Evolutionary conservation across 2,113 vertebrate genomes (phyloP).

Genomic region (Chaetura pelagica): DNA sequence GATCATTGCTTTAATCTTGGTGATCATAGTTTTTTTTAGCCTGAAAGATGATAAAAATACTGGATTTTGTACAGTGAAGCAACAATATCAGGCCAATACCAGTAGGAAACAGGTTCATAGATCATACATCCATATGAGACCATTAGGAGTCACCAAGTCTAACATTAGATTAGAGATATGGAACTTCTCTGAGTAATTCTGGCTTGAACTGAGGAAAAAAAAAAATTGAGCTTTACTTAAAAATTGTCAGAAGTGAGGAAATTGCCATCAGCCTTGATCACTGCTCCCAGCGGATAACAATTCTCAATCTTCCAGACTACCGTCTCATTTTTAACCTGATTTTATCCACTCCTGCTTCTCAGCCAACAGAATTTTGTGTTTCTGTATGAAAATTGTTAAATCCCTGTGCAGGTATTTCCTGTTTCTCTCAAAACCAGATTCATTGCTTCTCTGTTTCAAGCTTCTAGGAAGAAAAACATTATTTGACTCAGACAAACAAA

Average conservation of each 20-base stretch:
- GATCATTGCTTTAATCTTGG: background rate
- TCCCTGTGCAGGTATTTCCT: background rate
- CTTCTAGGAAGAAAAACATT: background rate
- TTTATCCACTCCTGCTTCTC: background rate
- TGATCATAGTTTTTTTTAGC: background rate
- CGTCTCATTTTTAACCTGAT: background rate
- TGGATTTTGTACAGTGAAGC: background rate
- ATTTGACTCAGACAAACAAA: background rate
- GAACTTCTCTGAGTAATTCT: background rate
- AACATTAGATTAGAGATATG: background rate
- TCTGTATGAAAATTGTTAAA: background rate
- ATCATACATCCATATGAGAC: background rate
- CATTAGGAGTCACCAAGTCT: background rate
- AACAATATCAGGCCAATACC: background rate
- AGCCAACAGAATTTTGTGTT: background rate
- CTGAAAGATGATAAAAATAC: background rate
- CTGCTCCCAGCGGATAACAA: accelerated
- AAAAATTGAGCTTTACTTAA: background rate
- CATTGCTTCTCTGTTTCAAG: background rate
- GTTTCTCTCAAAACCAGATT: background rate
- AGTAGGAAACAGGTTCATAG: background rate
- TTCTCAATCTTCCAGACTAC: background rate
- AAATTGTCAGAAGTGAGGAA: background rate
- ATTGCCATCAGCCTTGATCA: background rate
- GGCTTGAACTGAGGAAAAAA: background rate